Conservation (phyloP, 2,797 vertebrate species). For the Ammospiza maritima region DNA sequence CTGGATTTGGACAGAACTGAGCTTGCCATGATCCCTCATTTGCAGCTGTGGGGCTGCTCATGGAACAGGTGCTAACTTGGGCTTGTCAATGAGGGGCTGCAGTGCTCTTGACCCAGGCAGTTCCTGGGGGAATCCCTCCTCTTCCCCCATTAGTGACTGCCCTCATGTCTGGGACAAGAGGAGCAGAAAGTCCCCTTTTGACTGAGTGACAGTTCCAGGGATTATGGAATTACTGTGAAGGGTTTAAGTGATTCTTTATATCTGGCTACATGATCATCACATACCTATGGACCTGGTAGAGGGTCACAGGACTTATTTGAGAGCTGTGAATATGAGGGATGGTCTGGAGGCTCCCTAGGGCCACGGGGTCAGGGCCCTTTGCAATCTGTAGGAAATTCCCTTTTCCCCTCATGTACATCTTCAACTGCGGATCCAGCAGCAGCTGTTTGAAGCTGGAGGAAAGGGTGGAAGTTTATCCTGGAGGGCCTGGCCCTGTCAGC, state of each 20-base stretch:
- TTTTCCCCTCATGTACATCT: neutral
- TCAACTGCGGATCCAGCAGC: accelerated
- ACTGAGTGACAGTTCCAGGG: neutral
- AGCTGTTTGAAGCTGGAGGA: neutral
- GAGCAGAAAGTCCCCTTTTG: neutral
- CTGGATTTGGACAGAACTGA: neutral
- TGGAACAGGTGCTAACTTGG: neutral
- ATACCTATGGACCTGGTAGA: neutral
- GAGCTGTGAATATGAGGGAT: neutral
- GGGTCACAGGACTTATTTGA: neutral
- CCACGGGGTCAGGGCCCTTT: neutral
- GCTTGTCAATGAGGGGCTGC: neutral
- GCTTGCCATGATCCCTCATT: neutral
- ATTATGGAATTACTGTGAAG: neutral
- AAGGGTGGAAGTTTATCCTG: neutral
- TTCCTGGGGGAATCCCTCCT: neutral
- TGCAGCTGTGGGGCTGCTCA: neutral
- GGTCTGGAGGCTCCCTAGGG: neutral
- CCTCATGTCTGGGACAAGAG: neutral
- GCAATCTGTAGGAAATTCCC: neutral
- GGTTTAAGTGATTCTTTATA: neutral
- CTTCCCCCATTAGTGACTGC: neutral
- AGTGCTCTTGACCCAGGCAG: neutral
- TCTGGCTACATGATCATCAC: neutral
- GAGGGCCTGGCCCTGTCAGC: neutral